These are phyloP conservation scores for Pseudonaja textilis DNA, from an alignment of 2,113 vertebrate species.

Conservation along the genomic window DNA sequence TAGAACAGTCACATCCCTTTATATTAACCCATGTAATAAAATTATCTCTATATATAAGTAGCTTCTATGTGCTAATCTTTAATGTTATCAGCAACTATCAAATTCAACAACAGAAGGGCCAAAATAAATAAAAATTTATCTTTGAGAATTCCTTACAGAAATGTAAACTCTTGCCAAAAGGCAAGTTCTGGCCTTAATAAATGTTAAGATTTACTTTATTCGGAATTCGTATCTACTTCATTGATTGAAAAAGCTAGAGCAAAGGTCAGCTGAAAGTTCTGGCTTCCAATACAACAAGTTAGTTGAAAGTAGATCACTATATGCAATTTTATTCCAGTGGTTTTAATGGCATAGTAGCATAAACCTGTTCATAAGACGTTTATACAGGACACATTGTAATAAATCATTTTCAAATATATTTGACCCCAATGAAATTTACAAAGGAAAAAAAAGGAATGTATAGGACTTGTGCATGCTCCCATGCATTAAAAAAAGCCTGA, in stretches of 20 bases:
- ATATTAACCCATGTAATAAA: conserved; percentile 39
- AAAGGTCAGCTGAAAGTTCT: conserved; percentile 34
- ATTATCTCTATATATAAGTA: conserved; percentile 14
- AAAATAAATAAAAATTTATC: neutral
- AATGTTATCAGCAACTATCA: conserved; percentile 13
- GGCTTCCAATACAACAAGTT: conserved; percentile 43
- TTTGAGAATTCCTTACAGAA: conserved; percentile 32
- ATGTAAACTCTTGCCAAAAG: conserved; percentile 32
- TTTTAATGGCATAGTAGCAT: conserved; percentile 25
- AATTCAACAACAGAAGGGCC: neutral
- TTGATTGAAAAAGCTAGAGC: conserved; percentile 13
- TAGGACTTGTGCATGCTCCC: conserved; percentile 66
- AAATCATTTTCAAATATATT: conserved; percentile 45
- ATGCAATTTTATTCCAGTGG: conserved; percentile 57
- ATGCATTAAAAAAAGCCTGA: conserved; percentile 61
- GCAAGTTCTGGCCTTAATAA: conserved; percentile 36
- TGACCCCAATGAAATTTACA: conserved; percentile 59
- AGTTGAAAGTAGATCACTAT: conserved; percentile 57
- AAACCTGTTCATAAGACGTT: neutral
- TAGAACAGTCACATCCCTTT: conserved; percentile 35
- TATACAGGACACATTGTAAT: conserved; percentile 8
- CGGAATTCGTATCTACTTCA: neutral
- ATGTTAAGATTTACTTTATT: neutral
- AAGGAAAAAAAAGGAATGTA: conserved; percentile 61
- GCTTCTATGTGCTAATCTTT: conserved; percentile 38